Percentiles rank a stretch among this genome's conserved stretches.
Evolutionary conservation across 1,140 invertebrate species (phyloP).

Genomic region (Eumeta japonica): DNA sequence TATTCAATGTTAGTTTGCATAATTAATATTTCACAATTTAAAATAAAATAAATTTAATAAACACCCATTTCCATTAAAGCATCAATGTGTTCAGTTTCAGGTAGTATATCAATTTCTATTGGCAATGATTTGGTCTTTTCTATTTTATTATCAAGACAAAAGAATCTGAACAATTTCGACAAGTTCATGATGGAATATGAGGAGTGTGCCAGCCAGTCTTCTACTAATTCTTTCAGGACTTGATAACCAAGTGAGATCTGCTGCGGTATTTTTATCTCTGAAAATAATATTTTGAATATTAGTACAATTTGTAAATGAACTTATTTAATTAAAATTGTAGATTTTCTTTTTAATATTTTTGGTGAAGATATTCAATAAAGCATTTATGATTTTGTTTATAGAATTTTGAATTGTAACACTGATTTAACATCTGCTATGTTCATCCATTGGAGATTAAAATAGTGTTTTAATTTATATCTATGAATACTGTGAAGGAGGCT

Average conservation of each 20-base stretch:
- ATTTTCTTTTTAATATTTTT: background rate
- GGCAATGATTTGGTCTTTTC: conserved; percentile 32
- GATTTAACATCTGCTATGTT: no score
- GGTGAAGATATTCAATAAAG: no score
- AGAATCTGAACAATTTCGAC: conserved; percentile 58
- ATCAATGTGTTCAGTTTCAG: conserved; percentile 50
- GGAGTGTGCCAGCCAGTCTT: conserved; percentile 62
- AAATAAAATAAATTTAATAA: conserved; percentile 19
- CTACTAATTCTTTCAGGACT: conserved; percentile 61
- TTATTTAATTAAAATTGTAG: conserved; percentile 2
- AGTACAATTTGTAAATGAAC: conserved; percentile 1
- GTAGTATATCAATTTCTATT: conserved; percentile 42
- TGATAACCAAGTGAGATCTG: conserved; percentile 58
- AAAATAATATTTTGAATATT: conserved; percentile 30
- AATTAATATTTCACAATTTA: no score
- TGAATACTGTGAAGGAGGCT: no score
- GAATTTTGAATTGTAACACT: no score
- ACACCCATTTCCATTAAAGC: conserved; percentile 42
- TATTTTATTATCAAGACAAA: conserved; percentile 34
- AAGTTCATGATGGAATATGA: conserved; percentile 69
- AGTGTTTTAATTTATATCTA: no score
- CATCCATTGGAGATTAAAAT: no score
- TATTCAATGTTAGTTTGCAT: no score
- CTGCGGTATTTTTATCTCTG: conserved; percentile 41
- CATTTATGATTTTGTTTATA: no score